Base-by-base conservation (phyloP, 1,140 invertebrate species). In the Anoplophora glabripennis region DNA sequence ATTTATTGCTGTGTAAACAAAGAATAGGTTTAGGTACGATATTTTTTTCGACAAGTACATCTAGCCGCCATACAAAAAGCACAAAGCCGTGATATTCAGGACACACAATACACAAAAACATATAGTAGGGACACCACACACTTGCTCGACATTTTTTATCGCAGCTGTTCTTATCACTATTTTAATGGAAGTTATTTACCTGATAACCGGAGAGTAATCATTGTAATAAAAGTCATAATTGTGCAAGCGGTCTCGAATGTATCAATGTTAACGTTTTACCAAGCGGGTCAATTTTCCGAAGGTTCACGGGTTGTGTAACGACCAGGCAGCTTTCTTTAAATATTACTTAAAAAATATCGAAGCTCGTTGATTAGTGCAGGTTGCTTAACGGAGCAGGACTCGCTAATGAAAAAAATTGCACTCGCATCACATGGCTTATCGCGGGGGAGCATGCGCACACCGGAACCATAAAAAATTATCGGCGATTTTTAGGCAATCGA, bases 1-100 rank as follows among this genome's bases (percentile, higher is more conserved):
- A 54, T 68, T 68, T 55, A 68, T 28, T 52, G 55, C 66, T 68
- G 63, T 59, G 36, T 37, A 57, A 55, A 62, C 51, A 63, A 62
- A 68, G 59, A 63, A 46, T 35, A 15, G 33, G 12, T 44, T 57
- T 54, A 57, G 42, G 21, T 28, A 28, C 21, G 21, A 28, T 28
- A 28, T 28, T 28, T 5, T n/a, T 28, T 5, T 28, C 21, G 21
- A 28, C 21, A 28, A 28, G 21, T 28, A 28, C 15, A 12, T 12
- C 38, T 12, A 41, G 7, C 46, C 15, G 51, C 36, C 28, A 12
- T 10, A 53, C 51, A 41, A 21, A 28, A 51, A 44, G 44, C 47
- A 12, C 12, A 14, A 57, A 44, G 38, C 44, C 44, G 33, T 28
- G 17, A 54, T 34, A 33, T 12, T 12, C 12, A 17, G 28, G 28